Evolutionary conservation across 2,888 invertebrate species (phyloP).

Genomic region (Clitarchus hookeri): DNA sequence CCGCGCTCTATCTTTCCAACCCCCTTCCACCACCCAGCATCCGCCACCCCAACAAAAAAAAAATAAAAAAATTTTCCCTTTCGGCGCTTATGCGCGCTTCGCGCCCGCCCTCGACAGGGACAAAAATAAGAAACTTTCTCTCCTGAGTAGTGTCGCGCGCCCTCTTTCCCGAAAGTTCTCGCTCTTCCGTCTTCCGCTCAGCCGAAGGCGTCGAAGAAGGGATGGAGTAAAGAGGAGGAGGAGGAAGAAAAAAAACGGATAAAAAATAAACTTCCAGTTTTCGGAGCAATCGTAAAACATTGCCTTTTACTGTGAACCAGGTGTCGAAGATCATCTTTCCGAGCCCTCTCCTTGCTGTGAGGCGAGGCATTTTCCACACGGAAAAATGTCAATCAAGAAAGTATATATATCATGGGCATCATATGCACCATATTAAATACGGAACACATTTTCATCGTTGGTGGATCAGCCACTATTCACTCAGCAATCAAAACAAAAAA

Average conservation of each 20-base stretch:
- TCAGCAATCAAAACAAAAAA: too few relatives aligned
- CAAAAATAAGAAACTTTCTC: constrained; percentile 11
- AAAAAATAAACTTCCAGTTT: neutral
- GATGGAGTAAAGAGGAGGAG: neutral
- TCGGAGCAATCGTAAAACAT: neutral
- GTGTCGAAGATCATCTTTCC: neutral
- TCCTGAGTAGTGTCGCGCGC: constrained; percentile 11
- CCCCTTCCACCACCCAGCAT: neutral
- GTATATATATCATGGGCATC: too few relatives aligned
- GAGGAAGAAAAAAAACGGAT: neutral
- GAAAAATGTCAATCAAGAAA: too few relatives aligned
- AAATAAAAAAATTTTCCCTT: neutral
- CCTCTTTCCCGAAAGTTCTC: neutral
- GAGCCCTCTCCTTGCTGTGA: neutral
- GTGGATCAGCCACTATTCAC: too few relatives aligned
- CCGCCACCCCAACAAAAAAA: neutral
- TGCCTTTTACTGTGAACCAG: neutral
- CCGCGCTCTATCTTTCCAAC: neutral
- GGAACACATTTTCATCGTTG: too few relatives aligned
- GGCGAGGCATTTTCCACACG: neutral
- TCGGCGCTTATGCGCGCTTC: neutral
- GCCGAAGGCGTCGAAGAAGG: neutral
- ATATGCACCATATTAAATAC: too few relatives aligned
- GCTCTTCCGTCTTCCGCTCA: neutral
- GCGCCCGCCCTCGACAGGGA: neutral